Percentiles rank a stretch among this genome's conserved stretches.
These are phyloP conservation scores for Pao palembangensis DNA, from an alignment of 2,113 vertebrate species.

Conservation along the genomic window DNA sequence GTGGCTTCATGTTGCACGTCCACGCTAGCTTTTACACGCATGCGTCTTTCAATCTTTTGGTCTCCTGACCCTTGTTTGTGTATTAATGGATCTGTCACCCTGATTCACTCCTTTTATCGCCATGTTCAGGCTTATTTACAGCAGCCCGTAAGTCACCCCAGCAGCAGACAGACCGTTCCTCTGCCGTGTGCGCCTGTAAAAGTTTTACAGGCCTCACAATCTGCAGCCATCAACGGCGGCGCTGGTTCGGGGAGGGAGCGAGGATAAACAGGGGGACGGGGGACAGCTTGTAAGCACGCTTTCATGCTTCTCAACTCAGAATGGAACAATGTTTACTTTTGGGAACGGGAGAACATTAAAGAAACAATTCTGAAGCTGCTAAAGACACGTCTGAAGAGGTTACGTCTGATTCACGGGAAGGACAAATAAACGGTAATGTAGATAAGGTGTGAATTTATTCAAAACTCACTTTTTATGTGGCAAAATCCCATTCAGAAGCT, in stretches of 20 bases:
- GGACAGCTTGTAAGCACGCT: conserved; percentile 46
- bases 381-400: conserved; percentile 26
- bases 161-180: conserved; percentile 61
- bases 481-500: conserved; percentile 41
- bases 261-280: conserved; percentile 23
- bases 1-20: neutral
- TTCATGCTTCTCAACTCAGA: neutral
- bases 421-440: conserved; percentile 26
- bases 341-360: neutral
- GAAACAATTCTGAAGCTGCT: conserved; percentile 9
- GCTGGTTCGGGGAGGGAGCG: conserved; percentile 7
- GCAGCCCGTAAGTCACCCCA: conserved; percentile 62
- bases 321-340: conserved; percentile 15
- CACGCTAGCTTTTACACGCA: neutral
- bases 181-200: conserved; percentile 63
- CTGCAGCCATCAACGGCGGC: conserved; percentile 48
- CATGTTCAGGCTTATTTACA: conserved; percentile 70
- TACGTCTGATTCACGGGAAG: conserved; percentile 22
- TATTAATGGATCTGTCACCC: conserved; percentile 50
- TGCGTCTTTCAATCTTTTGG: conserved; percentile 28
- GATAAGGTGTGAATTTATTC: conserved; percentile 38
- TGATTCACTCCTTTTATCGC: conserved; percentile 63
- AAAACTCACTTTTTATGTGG: conserved; percentile 28
- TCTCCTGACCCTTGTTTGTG: conserved; percentile 44
- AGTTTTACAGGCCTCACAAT: conserved; percentile 74